A percentile compares a stretch with the other conserved stretches of the same genome.
Conservation (phyloP, 2,888 invertebrate genomes). For the Drosophila demipolita region DNA sequence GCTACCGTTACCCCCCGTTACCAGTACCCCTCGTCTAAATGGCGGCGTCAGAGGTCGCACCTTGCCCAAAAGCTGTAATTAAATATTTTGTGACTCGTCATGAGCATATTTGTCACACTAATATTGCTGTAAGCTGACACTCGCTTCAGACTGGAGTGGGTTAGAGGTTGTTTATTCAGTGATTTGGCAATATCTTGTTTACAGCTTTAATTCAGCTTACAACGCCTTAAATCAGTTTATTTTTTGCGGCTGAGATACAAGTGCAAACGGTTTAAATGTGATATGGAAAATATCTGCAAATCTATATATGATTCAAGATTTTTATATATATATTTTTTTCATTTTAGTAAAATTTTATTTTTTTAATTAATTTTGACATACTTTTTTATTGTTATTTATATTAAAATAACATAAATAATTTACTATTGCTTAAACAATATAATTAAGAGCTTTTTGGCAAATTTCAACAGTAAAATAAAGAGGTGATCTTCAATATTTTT, state of each 20-base stretch:
- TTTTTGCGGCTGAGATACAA: not conserved
- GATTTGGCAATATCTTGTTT: constrained; percentile 25
- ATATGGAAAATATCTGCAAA: not conserved
- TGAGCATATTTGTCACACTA: constrained; percentile 36
- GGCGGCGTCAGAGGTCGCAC: constrained; percentile 8
- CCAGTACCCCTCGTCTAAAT: not conserved
- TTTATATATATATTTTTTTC: no score
- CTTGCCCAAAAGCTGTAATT: constrained; percentile 12
- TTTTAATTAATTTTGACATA: not conserved
- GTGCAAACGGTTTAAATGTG: not conserved
- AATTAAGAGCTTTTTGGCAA: not conserved
- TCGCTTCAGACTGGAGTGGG: constrained; percentile 5
- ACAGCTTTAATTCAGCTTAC: constrained; percentile 5
- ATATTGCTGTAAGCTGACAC: constrained; percentile 7
- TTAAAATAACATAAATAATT: not conserved
- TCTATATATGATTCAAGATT: not conserved
- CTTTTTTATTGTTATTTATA: not conserved
- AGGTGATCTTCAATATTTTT: not conserved
- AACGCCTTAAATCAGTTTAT: constrained; percentile 1
- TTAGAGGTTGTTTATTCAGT: constrained; percentile 10
- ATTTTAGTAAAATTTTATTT: not conserved
- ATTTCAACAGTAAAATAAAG: not conserved
- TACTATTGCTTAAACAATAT: not conserved
- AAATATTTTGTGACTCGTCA: constrained; percentile 29
- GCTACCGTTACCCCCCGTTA: constrained; percentile 3